Evolutionary conservation across 2,797 vertebrate species (phyloP), one percentile per base, ranked within the genome.

Genomic region (Menidia menidia): DNA sequence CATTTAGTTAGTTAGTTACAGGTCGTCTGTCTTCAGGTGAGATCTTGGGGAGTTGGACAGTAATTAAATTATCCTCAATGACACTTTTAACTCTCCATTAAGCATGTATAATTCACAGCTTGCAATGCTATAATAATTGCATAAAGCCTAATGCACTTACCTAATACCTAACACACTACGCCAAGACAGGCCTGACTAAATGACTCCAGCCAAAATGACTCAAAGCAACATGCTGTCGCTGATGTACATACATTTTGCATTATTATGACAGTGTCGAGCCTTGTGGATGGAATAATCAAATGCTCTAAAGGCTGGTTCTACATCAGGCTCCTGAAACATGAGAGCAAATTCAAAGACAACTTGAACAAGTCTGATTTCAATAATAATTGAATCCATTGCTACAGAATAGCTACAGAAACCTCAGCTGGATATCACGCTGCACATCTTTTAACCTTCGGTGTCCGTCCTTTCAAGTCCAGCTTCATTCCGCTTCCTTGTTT

Each of bases 31-130:
- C 25, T 25, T 66, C 66, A 63, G 51, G 35, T 2, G 0, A 67
- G 35, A 50, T 69, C 68, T 48, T 8, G 4, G 12, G 51, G 71
- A 79, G 83, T 72, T 82, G 75, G 89, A 90, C 86, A 62, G 78
- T 81, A 90, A 88, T 91, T 86, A 90, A 90, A 85, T 64, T 64
- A 64, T 88, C 88, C 71, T 62, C 71, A 86, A 88, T 75, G 76
- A 85, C 89, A 73, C 54, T 74, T 59, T 82, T 86, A 65, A 67
- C 71, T 81, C 68, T 42, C 68, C 42, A 87, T 85, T 90, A 90
- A 93, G 90, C 89, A 88, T 88, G 83, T 71, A 91, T 89, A 86
- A 88, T 90, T 90, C 87, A 90, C 79, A 81, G 68, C 64, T 78
- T 72, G 72, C 65, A 78, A 68, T 73, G 73, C 65, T 80, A 83